These are phyloP conservation scores for Cyrtodaria siliqua DNA, from an alignment of 2,888 invertebrate species.

Conservation along the genomic window DNA sequence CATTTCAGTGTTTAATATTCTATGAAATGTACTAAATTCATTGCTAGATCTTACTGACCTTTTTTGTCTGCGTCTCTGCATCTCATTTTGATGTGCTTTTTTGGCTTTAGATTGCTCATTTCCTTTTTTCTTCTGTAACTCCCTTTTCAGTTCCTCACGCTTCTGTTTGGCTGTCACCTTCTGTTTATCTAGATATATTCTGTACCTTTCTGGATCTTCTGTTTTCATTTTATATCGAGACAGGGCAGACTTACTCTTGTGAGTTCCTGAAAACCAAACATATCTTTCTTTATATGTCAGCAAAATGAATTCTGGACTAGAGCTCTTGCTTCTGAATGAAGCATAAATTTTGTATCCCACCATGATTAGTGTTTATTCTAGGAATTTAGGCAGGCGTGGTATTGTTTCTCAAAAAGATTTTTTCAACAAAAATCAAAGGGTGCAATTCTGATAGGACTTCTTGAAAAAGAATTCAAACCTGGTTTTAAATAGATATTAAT, in stretches of 20 bases:
- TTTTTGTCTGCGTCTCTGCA: constrained; percentile 42
- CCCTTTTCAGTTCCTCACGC: constrained; percentile 31
- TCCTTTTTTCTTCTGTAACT: constrained; percentile 35
- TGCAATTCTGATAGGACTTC: constrained; percentile 8
- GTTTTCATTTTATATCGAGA: constrained; percentile 32
- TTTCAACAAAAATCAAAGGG: constrained; percentile 9
- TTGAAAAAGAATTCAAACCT: too few relatives aligned
- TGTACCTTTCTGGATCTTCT: constrained; percentile 34
- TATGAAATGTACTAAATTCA: too few relatives aligned
- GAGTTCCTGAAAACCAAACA: constrained; percentile 27
- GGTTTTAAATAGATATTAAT: too few relatives aligned
- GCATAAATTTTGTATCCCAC: constrained; percentile 17
- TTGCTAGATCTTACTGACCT: constrained; percentile 37
- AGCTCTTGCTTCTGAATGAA: constrained; percentile 1
- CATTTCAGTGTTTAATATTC: too few relatives aligned
- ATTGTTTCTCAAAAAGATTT: not conserved
- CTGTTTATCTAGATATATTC: constrained; percentile 30
- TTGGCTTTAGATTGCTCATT: constrained; percentile 29
- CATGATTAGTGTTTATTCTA: not conserved
- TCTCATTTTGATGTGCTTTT: constrained; percentile 35
- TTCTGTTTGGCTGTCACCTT: constrained; percentile 22
- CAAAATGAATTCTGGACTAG: constrained; percentile 13
- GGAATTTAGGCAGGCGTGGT: constrained; percentile 8
- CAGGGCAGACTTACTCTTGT: constrained; percentile 30
- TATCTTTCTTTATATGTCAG: constrained; percentile 8